Evolutionary conservation across 2,888 invertebrate genomes (phyloP), one percentile per base, ranked within the genome.

Genomic region (Cordilura impudica): DNA sequence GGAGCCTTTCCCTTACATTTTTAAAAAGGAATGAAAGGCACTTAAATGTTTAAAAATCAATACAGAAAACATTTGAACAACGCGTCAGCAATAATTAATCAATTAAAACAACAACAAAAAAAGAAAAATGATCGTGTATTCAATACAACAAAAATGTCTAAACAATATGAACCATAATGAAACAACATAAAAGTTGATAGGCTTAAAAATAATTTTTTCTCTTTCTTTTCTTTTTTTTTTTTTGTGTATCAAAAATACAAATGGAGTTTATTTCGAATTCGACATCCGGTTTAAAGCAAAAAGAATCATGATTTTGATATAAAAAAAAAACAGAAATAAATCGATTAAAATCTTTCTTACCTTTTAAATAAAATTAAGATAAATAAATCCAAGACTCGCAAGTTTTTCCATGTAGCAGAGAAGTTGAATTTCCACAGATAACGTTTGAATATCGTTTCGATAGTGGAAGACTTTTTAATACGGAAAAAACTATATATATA

Each of bases 61-160:
- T 29, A 56, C 70, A 66, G 31, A 58, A 77, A 70, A 72, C 72
- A 72, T 56, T 61, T 56, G 39, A 58, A 70, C 61, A 84, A 86
- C 87, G 88, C 87, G 88, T 88, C 87, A 86, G 85, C 86, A 88
- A 87, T 87, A 87, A 88, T 88, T 87, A 87, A 87, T 88, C 88
- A 87, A 87, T 87, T 86, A 85, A 86, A 85, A 79, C 83, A 84
- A 81, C 54, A 81, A 71, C 12, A 67, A 73, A 54, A 19, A 21
- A 43, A 31, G 29, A 18, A 47, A 26, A 61, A 29, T 69, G 54
- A 63, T 76, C 43, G 31, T 63, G 63, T 61, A 12, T 54, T 43
- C 23, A 39, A 61, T 14, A 29, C 14, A 16, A 12, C 2, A 63
- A 70, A n/a, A 51, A 53, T 26, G 51, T 10, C 26, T 21, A 51